phyloP scores from a whole-genome alignment of 2,888 invertebrate species.

The Lapara coniferarum region DNA sequence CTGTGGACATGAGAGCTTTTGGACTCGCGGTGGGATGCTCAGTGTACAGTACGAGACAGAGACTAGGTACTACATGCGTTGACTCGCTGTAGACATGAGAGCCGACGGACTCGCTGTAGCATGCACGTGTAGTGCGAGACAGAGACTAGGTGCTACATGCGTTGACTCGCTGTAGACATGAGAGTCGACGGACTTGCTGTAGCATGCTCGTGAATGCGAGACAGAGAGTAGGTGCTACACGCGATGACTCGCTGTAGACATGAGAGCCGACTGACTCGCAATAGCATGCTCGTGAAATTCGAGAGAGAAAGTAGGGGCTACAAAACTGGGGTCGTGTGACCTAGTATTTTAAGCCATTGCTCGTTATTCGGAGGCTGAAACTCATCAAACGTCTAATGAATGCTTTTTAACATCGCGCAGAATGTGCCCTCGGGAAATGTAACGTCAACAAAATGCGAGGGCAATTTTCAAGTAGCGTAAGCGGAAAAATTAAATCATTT shows the following conservation, averaged over 20 bases:
- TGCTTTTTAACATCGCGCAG: conserved; percentile 23
- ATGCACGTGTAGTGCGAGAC: no score
- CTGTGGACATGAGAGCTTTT: no score
- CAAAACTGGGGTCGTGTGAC: background rate
- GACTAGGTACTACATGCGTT: no score
- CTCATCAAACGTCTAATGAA: conserved; percentile 21
- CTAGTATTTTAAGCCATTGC: background rate
- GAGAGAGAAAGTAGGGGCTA: background rate
- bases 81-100: no score
- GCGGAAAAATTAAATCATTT: conserved; percentile 5
- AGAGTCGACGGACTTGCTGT: no score
- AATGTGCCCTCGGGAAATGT: conserved; percentile 19
- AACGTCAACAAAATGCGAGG: conserved; percentile 22
- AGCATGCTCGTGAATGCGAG: no score
- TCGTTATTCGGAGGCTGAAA: conserved; percentile 4
- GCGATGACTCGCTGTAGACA: background rate
- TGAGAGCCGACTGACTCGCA: no score
- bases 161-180: no score
- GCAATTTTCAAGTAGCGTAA: background rate
- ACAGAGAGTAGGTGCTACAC: background rate
- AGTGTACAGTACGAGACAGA: no score
- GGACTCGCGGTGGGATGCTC: no score
- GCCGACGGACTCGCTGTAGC: no score
- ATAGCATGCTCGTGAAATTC: background rate
- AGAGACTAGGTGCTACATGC: no score